Evolutionary conservation across 2,888 invertebrate genomes (phyloP), one percentile per base, ranked within the genome.

Genomic region (Polydesmus complanatus): DNA sequence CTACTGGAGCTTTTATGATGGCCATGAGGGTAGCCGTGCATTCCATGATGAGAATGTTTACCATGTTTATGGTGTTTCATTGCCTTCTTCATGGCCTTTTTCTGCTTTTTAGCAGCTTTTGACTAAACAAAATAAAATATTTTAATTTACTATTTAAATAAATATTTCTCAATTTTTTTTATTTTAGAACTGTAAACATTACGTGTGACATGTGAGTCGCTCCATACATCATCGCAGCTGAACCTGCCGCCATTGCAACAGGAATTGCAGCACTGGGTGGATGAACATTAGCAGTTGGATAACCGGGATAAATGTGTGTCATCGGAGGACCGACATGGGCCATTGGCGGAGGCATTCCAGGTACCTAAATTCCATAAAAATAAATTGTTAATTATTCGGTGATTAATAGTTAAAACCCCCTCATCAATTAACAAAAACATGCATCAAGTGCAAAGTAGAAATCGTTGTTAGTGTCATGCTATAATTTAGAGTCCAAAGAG

Each of bases 21-120:
- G 51, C 62, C 62, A 47, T 62, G 62, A 8, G 22, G 26, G 14
- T 60, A 48, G 25, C 49, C 53, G 22, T 61, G 65, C 54, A 78
- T 77, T 0, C 78, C 78, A 2, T 80, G 79, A 0, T 5, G 14
- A 37, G 37, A 37, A 14, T 75, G 78, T 2, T 80, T 67, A 18
- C 79, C 80, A 69, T 80, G 59, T 22, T 59, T 59, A 27, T 54
- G 54, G 51, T 61, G 63, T 54, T 63, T 63, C 52, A 58, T 56
- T 27, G 61, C 63, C 48, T 75, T 76, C 66, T 76, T 76, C 63
- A 75, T 62, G 2, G 74, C 72, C 64, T 75, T 77, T 64, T 75
- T 58, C 73, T 76, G 65, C 75, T 78, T 67, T 75, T 68, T 51
- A 74, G 77, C 63, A 8, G 14, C 5, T 8, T 37, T 37, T 71